Conservation (phyloP, 2,797 vertebrate species). For the Somateria mollissima region DNA sequence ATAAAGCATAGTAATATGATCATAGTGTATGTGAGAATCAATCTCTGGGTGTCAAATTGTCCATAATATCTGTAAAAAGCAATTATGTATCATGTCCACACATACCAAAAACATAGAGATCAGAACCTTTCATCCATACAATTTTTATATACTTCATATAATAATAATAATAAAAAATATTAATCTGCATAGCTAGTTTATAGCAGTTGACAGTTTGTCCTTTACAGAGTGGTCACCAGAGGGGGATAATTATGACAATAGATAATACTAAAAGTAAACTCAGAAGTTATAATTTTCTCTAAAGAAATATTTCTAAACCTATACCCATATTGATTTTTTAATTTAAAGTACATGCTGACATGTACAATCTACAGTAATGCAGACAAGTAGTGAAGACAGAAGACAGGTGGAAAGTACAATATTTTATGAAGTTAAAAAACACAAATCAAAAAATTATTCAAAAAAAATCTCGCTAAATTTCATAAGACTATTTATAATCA, state of each 20-base stretch:
- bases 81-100: rapidly evolving
- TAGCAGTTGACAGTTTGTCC: background rate
- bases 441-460: background rate
- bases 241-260: background rate
- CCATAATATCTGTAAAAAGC: background rate
- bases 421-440: background rate
- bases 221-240: background rate
- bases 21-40: background rate
- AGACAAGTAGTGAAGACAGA: background rate
- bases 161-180: background rate
- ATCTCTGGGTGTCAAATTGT: background rate
- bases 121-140: background rate
- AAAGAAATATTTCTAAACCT: background rate
- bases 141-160: background rate
- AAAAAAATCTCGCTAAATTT: background rate
- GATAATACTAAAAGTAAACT: background rate
- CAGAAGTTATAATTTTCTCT: background rate
- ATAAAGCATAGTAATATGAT: background rate
- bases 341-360: background rate
- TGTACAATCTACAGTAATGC: background rate
- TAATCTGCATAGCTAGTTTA: background rate
- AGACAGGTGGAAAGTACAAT: background rate
- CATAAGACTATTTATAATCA: background rate
- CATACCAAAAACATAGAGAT: background rate
- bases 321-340: background rate